These are phyloP conservation scores for Centropristis striata DNA, from an alignment of 2,113 vertebrate species.

Conservation along the genomic window DNA sequence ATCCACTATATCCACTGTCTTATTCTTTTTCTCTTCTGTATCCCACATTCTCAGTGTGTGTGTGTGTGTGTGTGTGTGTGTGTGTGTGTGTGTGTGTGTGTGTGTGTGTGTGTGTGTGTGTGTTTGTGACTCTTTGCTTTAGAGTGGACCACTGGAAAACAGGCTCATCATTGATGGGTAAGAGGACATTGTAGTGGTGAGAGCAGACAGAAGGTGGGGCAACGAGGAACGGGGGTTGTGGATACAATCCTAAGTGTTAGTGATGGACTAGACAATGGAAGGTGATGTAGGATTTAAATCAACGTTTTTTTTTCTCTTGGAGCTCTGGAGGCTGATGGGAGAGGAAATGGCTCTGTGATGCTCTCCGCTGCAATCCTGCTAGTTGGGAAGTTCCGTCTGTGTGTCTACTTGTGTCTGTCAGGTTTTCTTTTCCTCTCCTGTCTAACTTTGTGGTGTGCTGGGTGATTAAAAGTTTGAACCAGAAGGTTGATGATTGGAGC, in stretches of 20 bases:
- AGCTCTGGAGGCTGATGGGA: conserved; percentile 66
- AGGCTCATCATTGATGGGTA: conserved; percentile 63
- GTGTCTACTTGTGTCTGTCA: conserved; percentile 26
- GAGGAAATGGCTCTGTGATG: conserved; percentile 67
- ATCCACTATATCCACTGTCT: conserved; percentile 1
- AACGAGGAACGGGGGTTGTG: conserved; percentile 20
- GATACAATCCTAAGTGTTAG: conserved; percentile 74
- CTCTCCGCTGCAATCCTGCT: conserved; percentile 39
- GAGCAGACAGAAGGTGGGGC: conserved; percentile 36
- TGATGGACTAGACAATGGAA: conserved; percentile 78
- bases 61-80: conserved; percentile 11
- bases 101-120: conserved; percentile 11
- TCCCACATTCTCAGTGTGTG: conserved; percentile 18
- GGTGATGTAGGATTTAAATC: conserved; percentile 82
- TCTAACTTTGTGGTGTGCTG: conserved; percentile 1
- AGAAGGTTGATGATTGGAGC: not conserved
- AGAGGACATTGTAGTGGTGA: conserved; percentile 50
- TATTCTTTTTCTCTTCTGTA: conserved; percentile 10
- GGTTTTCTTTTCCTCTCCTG: not conserved
- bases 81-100: conserved; percentile 19
- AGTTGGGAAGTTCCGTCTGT: conserved; percentile 22
- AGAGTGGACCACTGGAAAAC: conserved; percentile 32
- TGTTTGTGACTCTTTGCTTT: conserved; percentile 34
- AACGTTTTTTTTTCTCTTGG: conserved; percentile 56
- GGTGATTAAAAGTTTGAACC: not conserved